Evolutionary conservation across 2,113 vertebrate species (phyloP).

Genomic region (Grus americana): DNA sequence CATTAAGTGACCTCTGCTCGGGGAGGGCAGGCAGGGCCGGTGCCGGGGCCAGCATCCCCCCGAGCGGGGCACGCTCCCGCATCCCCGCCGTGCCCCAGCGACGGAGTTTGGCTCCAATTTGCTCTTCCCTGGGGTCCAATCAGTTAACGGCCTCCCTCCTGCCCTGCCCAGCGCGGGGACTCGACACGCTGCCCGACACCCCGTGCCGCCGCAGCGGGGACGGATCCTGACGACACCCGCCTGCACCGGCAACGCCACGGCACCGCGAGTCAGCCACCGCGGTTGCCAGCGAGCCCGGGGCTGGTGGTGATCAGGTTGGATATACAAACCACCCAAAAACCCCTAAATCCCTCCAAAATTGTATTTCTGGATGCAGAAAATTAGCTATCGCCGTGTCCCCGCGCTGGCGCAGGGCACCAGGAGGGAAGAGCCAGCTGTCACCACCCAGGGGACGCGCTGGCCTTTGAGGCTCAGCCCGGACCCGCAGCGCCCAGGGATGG

Average conservation of each 20-base stretch:
- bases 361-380: not conserved
- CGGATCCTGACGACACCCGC: not conserved
- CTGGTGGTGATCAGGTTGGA: not conserved
- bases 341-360: not conserved
- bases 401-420: not conserved
- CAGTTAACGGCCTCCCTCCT: not conserved
- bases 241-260: not conserved
- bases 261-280: rapidly evolving
- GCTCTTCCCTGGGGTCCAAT: not conserved
- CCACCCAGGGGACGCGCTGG: not conserved
- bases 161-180: not conserved
- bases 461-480: not conserved
- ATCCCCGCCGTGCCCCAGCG: rapidly evolving
- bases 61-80: not conserved
- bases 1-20: not conserved
- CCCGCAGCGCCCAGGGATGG: not conserved
- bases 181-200: not conserved
- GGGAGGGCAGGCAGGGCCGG: not conserved
- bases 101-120: not conserved
- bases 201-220: rapidly evolving
- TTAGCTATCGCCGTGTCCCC: not conserved
- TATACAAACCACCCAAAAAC: rapidly evolving
- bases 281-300: not conserved
- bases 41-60: not conserved
- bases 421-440: not conserved